These are phyloP conservation scores for Leucosticte australis DNA, from an alignment of 2,113 vertebrate species.

Conservation along the genomic window DNA sequence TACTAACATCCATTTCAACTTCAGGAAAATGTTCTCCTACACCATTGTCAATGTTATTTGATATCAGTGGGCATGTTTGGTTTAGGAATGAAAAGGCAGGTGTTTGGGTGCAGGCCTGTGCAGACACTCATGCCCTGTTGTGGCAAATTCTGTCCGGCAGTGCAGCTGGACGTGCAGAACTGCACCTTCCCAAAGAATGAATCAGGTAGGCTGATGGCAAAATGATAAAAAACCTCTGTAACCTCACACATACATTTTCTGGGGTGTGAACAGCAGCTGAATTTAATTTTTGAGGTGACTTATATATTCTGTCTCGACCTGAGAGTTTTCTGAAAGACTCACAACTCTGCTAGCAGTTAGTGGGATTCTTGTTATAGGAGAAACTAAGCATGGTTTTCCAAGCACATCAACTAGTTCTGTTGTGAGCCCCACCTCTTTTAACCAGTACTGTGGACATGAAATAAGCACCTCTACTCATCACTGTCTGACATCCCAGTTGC, in stretches of 20 bases:
- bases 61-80: neutral
- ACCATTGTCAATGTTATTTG: neutral
- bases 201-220: neutral
- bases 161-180: neutral
- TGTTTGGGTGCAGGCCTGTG: neutral
- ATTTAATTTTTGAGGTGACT: neutral
- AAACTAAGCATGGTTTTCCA: neutral
- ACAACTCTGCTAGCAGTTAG: neutral
- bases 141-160: neutral
- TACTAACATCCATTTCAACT: neutral
- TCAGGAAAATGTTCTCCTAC: neutral
- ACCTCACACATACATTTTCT: neutral
- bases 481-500: neutral
- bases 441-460: neutral
- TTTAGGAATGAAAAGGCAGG: neutral
- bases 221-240: neutral
- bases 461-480: neutral
- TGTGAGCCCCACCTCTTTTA: neutral
- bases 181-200: neutral
- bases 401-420: neutral
- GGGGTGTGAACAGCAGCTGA: rapidly evolving
- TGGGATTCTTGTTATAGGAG: neutral
- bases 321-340: neutral
- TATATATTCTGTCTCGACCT: neutral
- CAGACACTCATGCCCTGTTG: neutral